A percentile compares a stretch with the other conserved stretches of the same genome.
Conservation (phyloP, 1,140 invertebrate genomes). For the Goniozus legneri region DNA sequence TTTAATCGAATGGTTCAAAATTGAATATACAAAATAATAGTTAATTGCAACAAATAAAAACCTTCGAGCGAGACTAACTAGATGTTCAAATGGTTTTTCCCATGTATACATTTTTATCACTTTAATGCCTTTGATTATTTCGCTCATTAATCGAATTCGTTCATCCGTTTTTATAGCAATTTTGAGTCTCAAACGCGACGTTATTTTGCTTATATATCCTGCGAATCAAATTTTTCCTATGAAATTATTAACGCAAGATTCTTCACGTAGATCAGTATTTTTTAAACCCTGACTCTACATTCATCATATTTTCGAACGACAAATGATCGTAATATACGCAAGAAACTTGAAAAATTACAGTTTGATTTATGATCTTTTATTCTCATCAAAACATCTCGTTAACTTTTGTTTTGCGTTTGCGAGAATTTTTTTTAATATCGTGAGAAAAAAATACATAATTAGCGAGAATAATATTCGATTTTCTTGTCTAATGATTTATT, state of each 20-base stretch:
- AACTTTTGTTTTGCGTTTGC: too few relatives aligned
- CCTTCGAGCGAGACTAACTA: conserved; percentile 62
- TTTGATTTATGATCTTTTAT: too few relatives aligned
- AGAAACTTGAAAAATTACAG: too few relatives aligned
- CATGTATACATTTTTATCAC: conserved; percentile 86
- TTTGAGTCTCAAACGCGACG: conserved; percentile 61
- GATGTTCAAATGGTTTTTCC: conserved; percentile 72
- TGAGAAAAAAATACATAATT: too few relatives aligned
- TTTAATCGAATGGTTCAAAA: not conserved
- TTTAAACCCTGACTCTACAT: too few relatives aligned
- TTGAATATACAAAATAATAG: not conserved
- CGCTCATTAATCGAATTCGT: conserved; percentile 78
- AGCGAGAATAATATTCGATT: not conserved
- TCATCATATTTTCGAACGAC: too few relatives aligned
- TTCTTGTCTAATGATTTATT: not conserved
- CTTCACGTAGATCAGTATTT: too few relatives aligned
- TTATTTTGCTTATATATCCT: conserved; percentile 67
- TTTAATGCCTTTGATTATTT: conserved; percentile 73
- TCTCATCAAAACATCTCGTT: too few relatives aligned
- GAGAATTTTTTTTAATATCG: too few relatives aligned
- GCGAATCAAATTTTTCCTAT: conserved; percentile 10
- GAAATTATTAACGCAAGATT: not conserved
- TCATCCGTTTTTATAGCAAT: conserved; percentile 73
- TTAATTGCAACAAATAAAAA: not conserved
- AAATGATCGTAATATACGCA: too few relatives aligned